Percentiles rank a stretch among this genome's conserved stretches.
These are phyloP conservation scores for Sinhomidia bicolor DNA, from an alignment of 2,888 invertebrate species.

Conservation along the genomic window DNA sequence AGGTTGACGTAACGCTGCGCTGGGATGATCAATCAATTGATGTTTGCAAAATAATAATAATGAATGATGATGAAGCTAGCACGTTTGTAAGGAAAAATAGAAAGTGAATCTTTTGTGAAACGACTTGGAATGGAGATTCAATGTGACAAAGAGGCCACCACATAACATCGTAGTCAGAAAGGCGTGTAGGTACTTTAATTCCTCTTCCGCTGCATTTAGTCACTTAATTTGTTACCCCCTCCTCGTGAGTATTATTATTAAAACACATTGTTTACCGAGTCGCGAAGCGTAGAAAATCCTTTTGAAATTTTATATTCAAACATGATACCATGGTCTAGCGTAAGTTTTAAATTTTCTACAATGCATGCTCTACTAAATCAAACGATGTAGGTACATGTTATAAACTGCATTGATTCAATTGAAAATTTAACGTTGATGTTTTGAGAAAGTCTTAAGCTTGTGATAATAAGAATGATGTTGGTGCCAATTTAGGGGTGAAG, in stretches of 20 bases:
- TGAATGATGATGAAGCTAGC: not conserved
- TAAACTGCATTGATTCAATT: too few relatives aligned
- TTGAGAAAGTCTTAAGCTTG: too few relatives aligned
- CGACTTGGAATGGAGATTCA: not conserved
- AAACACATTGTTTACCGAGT: not conserved
- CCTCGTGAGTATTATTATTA: not conserved
- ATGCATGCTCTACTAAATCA: too few relatives aligned
- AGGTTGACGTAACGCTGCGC: too few relatives aligned
- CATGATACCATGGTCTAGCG: too few relatives aligned
- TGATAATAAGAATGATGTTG: too few relatives aligned
- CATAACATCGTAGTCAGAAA: too few relatives aligned
- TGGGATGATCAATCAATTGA: constrained; percentile 12
- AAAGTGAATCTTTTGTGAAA: not conserved
- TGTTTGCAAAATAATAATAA: constrained; percentile 31
- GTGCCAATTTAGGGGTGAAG: too few relatives aligned
- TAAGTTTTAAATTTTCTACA: not conserved
- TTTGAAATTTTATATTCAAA: not conserved
- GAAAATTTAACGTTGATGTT: too few relatives aligned
- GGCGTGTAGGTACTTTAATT: not conserved
- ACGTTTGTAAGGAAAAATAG: not conserved
- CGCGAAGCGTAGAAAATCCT: not conserved
- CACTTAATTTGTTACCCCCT: not conserved
- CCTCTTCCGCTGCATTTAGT: constrained; percentile 31
- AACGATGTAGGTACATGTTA: too few relatives aligned
- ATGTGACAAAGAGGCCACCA: constrained; percentile 8